Evolutionary conservation across 1,140 invertebrate species (phyloP).

Genomic region (Mycetomoellerius zeteki): DNA sequence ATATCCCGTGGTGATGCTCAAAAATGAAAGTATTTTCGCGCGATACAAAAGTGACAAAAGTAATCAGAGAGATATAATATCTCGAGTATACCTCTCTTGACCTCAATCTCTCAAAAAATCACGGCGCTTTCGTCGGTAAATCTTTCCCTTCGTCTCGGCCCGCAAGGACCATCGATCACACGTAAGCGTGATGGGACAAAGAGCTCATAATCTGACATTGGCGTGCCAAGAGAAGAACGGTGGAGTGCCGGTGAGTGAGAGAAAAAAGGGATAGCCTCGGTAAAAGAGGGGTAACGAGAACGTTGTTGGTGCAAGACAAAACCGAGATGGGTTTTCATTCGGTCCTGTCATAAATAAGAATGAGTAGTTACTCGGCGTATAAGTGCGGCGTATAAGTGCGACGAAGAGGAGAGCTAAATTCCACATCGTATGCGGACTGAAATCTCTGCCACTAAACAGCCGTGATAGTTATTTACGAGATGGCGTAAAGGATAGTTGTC

Average conservation of each 20-base stretch:
- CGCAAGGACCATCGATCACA: conserved; percentile 69
- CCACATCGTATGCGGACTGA: conserved; percentile 24
- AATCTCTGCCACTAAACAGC: conserved; percentile 64
- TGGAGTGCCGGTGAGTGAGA: no score
- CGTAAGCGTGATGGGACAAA: conserved; percentile 72
- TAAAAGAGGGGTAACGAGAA: conserved; percentile 13
- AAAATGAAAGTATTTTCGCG: conserved; percentile 37
- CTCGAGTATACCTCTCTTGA: background rate
- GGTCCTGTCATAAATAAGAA: conserved; percentile 73
- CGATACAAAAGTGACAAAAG: conserved; percentile 18
- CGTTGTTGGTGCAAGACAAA: background rate
- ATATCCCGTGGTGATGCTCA: conserved; percentile 14
- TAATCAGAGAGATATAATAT: conserved; percentile 34
- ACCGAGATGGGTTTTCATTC: conserved; percentile 54
- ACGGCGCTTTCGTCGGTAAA: conserved; percentile 34
- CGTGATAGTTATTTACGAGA: conserved; percentile 72
- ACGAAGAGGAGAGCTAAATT: conserved; percentile 56
- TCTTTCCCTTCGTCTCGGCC: background rate
- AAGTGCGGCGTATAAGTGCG: background rate
- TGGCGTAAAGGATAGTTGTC: conserved; percentile 67
- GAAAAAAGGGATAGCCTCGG: no score
- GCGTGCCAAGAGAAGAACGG: conserved; percentile 16
- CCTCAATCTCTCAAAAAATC: conserved; percentile 25
- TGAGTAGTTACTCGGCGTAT: conserved; percentile 43
- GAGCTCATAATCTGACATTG: conserved; percentile 72